phyloP scores from a whole-genome alignment of 2,797 vertebrate genomes.

The Helostoma temminkii region DNA sequence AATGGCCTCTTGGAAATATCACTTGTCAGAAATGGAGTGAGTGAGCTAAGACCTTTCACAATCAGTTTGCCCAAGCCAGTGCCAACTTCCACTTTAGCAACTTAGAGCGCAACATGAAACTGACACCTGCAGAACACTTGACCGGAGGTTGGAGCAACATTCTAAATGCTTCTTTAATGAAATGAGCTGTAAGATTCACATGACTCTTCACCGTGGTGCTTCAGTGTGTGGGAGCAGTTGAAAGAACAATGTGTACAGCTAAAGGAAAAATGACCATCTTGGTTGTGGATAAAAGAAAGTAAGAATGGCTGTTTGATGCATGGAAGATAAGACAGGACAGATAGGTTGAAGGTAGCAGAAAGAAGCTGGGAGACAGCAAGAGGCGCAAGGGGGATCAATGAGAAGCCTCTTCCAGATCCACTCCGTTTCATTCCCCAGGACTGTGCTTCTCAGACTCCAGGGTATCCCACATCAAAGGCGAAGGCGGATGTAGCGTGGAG shows the following conservation, averaged over 20 bases:
- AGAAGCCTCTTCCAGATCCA: conserved; percentile 61
- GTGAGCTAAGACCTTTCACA: conserved; percentile 35
- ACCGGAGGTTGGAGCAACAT: conserved; percentile 40
- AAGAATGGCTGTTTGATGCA: background rate
- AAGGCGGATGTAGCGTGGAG: conserved; percentile 67
- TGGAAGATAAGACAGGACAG: conserved; percentile 9
- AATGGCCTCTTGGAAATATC: conserved; percentile 43
- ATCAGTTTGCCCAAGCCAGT: conserved; percentile 27
- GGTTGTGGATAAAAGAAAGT: conserved; percentile 2
- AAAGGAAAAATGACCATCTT: conserved; percentile 37
- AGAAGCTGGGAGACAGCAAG: conserved; percentile 27
- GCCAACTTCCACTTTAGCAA: conserved; percentile 46
- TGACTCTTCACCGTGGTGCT: conserved; percentile 25
- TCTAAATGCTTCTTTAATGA: conserved; percentile 61
- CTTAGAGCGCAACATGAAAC: conserved; percentile 32
- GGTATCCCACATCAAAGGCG: conserved; percentile 75
- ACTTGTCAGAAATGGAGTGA: conserved; percentile 39
- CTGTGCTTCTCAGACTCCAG: conserved; percentile 66
- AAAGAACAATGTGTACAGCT: conserved; percentile 8
- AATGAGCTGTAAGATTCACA: conserved; percentile 37
- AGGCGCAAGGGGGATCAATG: conserved; percentile 58
- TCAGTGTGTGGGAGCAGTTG: conserved; percentile 22
- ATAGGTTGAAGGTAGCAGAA: conserved; percentile 37
- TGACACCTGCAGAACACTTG: conserved; percentile 44
- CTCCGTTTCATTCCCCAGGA: conserved; percentile 68